Evolutionary conservation across 2,888 invertebrate species (phyloP).

Genomic region (Athalia circularis): DNA sequence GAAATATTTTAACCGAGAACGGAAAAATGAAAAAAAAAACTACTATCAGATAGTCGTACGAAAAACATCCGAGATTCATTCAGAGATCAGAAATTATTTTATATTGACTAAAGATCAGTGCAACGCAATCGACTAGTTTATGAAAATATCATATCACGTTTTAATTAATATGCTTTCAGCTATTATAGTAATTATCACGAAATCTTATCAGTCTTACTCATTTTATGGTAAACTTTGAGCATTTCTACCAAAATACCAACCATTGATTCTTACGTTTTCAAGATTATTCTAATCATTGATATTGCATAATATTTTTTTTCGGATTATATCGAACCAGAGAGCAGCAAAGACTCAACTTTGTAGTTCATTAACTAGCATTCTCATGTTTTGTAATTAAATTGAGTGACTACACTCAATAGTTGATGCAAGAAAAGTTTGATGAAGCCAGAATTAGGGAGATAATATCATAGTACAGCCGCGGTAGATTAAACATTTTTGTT

Average conservation of each 20-base stretch:
- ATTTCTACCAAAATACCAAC: conserved; percentile 10
- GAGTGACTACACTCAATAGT: too few relatives aligned
- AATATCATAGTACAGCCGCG: too few relatives aligned
- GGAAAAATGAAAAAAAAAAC: background rate
- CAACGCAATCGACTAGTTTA: conserved; percentile 60
- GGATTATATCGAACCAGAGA: background rate
- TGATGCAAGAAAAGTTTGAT: too few relatives aligned
- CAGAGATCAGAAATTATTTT: background rate
- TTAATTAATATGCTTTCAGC: conserved; percentile 50
- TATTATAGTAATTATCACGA: conserved; percentile 61
- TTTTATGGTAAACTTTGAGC: conserved; percentile 44
- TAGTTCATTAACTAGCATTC: background rate
- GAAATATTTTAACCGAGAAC: background rate
- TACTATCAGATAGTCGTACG: background rate
- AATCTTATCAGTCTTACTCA: conserved; percentile 65
- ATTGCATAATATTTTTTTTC: background rate
- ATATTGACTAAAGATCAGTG: conserved; percentile 30
- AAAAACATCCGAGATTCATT: background rate
- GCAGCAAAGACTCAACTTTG: conserved; percentile 2
- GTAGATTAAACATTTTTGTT: too few relatives aligned
- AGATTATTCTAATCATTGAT: conserved; percentile 2
- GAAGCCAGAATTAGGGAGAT: too few relatives aligned
- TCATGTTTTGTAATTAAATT: background rate
- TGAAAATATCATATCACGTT: conserved; percentile 65
- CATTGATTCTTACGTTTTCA: conserved; percentile 6